phyloP scores from a whole-genome alignment of 2,113 vertebrate species.

The Epinephelus moara region DNA sequence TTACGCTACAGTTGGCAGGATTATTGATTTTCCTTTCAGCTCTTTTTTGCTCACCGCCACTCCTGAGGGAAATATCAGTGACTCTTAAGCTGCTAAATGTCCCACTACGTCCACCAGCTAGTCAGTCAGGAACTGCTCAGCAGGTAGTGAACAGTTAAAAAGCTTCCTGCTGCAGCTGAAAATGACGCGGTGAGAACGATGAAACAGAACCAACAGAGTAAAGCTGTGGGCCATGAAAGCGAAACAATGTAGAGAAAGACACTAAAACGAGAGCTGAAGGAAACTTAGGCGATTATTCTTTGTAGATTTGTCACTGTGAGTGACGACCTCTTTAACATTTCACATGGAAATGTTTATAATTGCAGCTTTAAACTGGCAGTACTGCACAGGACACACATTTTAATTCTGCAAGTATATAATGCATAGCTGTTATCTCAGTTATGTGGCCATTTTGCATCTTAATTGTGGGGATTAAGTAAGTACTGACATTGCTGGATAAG shows the following conservation, averaged over 20 bases:
- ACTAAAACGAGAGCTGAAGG: not conserved
- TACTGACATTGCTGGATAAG: not conserved
- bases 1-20: not conserved
- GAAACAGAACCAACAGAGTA: not conserved
- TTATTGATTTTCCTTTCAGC: too few species aligned
- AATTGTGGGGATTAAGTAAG: not conserved
- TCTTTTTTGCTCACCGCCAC: too few species aligned
- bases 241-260: not conserved
- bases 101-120: not conserved
- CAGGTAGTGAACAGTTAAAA: not conserved
- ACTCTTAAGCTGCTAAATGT: not conserved
- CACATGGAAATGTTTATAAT: not conserved
- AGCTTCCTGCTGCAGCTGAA: not conserved
- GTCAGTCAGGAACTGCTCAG: not conserved
- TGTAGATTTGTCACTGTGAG: not conserved
- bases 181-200: not conserved
- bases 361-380: constrained; percentile 9
- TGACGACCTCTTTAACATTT: not conserved
- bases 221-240: not conserved
- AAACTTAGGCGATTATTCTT: not conserved
- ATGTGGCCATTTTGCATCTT: not conserved
- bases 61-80: not conserved
- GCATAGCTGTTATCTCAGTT: not conserved
- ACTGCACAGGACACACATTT: not conserved
- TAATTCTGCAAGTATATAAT: not conserved